These are phyloP conservation scores for Exocentrus adspersus DNA, from an alignment of 2,888 invertebrate species.

Conservation along the genomic window DNA sequence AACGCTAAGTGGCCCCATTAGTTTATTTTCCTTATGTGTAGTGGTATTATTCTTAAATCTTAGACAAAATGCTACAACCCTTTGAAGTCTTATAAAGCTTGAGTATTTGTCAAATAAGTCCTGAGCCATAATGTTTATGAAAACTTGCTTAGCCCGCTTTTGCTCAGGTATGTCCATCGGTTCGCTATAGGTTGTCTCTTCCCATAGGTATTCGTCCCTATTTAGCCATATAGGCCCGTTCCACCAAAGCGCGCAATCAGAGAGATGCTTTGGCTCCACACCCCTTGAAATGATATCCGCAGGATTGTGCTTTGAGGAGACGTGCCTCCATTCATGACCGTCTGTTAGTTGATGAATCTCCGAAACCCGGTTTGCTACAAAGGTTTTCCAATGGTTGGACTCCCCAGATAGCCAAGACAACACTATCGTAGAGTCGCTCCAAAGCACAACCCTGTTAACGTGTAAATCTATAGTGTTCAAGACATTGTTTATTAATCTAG, in stretches of 20 bases:
- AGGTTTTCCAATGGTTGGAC: conserved; percentile 42
- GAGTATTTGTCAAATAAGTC: background rate
- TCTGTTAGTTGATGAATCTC: conserved; percentile 39
- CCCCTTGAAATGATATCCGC: conserved; percentile 51
- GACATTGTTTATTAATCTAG: conserved; percentile 36
- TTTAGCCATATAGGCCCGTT: conserved; percentile 20
- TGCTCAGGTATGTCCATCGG: background rate
- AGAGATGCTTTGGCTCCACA: conserved; percentile 1
- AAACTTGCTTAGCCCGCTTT: background rate
- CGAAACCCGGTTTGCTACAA: conserved; percentile 43
- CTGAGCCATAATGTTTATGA: background rate
- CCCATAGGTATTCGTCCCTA: background rate
- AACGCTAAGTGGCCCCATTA: background rate
- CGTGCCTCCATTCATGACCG: conserved; percentile 35
- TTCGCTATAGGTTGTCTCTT: background rate
- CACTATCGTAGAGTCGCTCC: conserved; percentile 51
- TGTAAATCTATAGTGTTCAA: conserved; percentile 15
- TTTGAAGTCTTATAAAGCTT: background rate
- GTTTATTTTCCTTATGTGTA: background rate
- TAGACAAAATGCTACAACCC: conserved; percentile 9
- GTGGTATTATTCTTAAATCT: conserved; percentile 3
- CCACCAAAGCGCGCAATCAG: conserved; percentile 31
- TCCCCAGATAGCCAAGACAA: conserved; percentile 45
- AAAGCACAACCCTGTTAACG: conserved; percentile 30
- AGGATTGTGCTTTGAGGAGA: conserved; percentile 37